Conservation (phyloP, 2,797 vertebrate genomes). For the Lepilemur ruficaudatus region DNA sequence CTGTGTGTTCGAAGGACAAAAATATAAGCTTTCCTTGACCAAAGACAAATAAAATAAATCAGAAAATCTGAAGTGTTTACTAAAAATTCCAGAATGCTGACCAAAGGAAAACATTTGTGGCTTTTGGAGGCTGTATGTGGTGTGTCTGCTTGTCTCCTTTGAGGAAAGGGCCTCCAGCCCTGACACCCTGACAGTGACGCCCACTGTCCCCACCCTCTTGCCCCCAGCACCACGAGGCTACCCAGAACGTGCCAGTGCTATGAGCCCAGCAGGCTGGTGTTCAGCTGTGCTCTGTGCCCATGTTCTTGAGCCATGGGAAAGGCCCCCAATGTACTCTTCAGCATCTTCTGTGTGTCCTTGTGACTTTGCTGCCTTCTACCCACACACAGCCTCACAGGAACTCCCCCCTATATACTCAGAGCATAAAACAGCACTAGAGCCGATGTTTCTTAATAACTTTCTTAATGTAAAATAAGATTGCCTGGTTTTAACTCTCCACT, state of each 20-base stretch:
- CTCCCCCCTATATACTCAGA: not conserved
- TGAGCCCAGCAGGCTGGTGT: not conserved
- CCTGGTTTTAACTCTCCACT: not conserved
- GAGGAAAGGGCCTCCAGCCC: not conserved
- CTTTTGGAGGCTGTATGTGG: not conserved
- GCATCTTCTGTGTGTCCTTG: not conserved
- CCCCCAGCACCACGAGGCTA: not conserved
- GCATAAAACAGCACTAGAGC: not conserved
- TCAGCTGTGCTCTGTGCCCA: no score
- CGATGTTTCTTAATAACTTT: not conserved
- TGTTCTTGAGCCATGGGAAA: not conserved
- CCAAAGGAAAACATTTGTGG: not conserved
- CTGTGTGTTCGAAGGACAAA: not conserved
- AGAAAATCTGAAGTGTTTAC: not conserved
- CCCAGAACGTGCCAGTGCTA: not conserved
- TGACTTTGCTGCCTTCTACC: not conserved
- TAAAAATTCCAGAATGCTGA: not conserved
- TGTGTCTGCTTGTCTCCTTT: not conserved
- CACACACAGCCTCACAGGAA: not conserved
- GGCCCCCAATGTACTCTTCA: not conserved
- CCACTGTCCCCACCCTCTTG: not conserved
- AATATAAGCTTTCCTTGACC: not conserved
- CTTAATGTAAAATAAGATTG: not conserved
- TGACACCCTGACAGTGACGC: not conserved
- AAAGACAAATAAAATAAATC: slow-evolving; percentile 10